A percentile compares a stretch with the other conserved stretches of the same genome.
Conservation (phyloP, 2,113 vertebrate species). For the Climacteris rufus region DNA sequence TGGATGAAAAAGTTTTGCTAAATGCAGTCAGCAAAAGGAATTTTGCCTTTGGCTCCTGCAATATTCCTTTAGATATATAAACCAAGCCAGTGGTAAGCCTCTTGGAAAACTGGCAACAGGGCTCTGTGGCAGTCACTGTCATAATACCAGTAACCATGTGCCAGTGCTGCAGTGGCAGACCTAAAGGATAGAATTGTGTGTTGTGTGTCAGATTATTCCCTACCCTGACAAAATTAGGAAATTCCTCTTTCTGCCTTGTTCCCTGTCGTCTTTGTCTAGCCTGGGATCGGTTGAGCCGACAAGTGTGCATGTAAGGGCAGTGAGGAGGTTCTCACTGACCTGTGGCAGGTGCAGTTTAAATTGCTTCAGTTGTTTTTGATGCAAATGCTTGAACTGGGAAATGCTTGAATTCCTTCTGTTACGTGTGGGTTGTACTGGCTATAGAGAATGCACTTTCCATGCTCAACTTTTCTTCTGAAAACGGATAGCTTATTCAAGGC, state of each 20-base stretch:
- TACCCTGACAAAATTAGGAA: neutral
- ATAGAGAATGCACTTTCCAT: neutral
- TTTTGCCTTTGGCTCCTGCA: neutral
- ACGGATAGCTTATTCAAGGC: neutral
- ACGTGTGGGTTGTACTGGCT: neutral
- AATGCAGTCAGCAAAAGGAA: neutral
- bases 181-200: neutral
- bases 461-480: neutral
- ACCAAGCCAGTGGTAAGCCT: neutral
- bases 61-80: neutral
- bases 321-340: neutral
- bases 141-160: neutral
- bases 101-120: neutral
- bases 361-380: neutral
- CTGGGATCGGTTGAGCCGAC: neutral
- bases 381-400: neutral
- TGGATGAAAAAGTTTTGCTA: neutral
- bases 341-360: neutral
- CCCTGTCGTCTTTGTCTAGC: neutral
- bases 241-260: neutral
- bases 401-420: slow-evolving; percentile 6
- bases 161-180: neutral
- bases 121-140: neutral
- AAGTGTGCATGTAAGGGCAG: neutral
- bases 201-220: neutral